A percentile compares a stretch with the other conserved stretches of the same genome.
Evolutionary conservation across 2,113 vertebrate genomes (phyloP).

Genomic region (Leucopsar rothschildi): DNA sequence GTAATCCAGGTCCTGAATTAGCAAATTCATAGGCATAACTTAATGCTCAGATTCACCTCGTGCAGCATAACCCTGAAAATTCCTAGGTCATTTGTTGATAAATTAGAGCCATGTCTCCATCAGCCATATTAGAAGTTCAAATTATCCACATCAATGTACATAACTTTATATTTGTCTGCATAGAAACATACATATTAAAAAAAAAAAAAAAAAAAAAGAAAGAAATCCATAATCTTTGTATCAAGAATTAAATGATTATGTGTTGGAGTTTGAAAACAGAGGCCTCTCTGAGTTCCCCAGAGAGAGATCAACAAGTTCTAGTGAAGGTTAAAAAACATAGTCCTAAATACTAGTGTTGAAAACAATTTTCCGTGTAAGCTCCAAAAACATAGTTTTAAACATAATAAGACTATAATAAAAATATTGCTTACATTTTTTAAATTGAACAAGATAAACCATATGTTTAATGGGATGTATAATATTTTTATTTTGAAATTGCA

Average conservation of each 20-base stretch:
- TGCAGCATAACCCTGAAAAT: background rate
- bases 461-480: background rate
- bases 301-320: too few species aligned
- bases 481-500: background rate
- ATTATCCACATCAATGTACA: background rate
- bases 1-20: background rate
- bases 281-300: too few species aligned
- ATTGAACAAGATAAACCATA: background rate
- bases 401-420: too few species aligned
- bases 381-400: too few species aligned
- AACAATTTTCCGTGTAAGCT: too few species aligned
- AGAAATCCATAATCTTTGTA: background rate
- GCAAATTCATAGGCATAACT: background rate
- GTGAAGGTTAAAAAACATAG: too few species aligned
- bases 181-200: rapidly evolving
- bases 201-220: too few species aligned
- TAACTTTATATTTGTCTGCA: background rate
- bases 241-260: background rate
- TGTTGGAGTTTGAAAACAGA: too few species aligned
- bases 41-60: background rate
- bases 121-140: background rate
- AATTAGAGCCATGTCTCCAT: background rate
- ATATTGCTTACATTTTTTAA: too few species aligned
- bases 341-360: too few species aligned
- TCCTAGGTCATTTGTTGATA: background rate